These are phyloP conservation scores for Bombylius discolor DNA, from an alignment of 2,888 invertebrate genomes.

Conservation along the genomic window DNA sequence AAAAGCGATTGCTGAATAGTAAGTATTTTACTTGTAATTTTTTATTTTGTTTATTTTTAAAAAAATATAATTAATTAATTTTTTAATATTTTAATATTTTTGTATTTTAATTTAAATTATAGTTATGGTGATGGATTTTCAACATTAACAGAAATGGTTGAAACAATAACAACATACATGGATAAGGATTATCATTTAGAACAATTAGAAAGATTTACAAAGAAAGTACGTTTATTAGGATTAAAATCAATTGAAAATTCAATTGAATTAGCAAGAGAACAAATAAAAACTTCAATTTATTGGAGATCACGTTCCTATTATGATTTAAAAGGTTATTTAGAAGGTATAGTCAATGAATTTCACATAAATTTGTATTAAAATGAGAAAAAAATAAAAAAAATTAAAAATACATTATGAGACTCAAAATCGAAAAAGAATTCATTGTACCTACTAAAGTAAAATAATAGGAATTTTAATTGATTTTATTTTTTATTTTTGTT, in stretches of 20 bases:
- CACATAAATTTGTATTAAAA: conserved; percentile 24
- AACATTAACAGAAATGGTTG: conserved; percentile 41
- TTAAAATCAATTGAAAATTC: conserved; percentile 29
- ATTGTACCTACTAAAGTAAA: too few species aligned
- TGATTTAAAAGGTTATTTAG: conserved; percentile 29
- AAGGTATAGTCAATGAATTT: conserved; percentile 32
- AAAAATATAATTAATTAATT: neutral
- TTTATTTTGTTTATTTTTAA: neutral
- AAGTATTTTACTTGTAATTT: conserved; percentile 17
- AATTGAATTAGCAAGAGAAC: conserved; percentile 32
- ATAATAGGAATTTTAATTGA: too few species aligned
- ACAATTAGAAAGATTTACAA: conserved; percentile 29
- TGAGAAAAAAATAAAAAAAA: neutral
- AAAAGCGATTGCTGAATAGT: conserved; percentile 35
- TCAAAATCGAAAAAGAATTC: too few species aligned
- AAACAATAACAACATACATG: conserved; percentile 40
- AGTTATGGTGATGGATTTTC: conserved; percentile 45
- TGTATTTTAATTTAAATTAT: neutral
- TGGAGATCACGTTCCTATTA: conserved; percentile 35
- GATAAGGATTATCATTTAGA: conserved; percentile 38
- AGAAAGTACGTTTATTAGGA: conserved; percentile 27
- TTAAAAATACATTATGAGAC: neutral
- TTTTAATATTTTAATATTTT: neutral
- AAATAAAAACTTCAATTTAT: conserved; percentile 35
- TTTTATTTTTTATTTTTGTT: too few species aligned